Percentiles rank a stretch among this genome's conserved stretches.
Conservation (phyloP, 2,888 invertebrate species). For the Ceriagrion tenellum region DNA sequence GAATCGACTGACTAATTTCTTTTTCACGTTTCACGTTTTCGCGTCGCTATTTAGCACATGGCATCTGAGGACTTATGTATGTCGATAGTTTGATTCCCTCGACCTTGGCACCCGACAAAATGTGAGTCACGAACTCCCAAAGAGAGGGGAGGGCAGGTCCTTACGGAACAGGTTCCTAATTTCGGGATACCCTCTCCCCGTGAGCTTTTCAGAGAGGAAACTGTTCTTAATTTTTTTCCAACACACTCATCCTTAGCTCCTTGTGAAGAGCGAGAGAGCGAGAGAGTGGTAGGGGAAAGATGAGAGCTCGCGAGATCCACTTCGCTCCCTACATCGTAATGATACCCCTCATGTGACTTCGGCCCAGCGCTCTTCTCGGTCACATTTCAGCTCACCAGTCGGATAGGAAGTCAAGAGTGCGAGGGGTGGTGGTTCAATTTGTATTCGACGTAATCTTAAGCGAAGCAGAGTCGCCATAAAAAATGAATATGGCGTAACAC, state of each 20-base stretch:
- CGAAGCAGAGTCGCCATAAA: background rate
- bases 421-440: background rate
- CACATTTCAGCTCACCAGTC: background rate
- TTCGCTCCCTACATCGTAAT: background rate
- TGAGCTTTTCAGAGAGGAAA: background rate
- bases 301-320: background rate
- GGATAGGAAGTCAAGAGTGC: background rate
- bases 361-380: background rate
- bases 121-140: background rate
- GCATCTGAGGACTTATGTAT: no score
- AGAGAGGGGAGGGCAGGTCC: background rate
- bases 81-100: background rate
- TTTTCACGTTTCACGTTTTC: no score
- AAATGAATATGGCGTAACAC: background rate
- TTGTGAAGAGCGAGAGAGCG: background rate
- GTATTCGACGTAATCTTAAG: background rate
- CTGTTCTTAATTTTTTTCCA: background rate
- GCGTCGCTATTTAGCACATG: no score
- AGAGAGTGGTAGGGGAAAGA: background rate
- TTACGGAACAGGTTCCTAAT: background rate
- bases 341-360: background rate
- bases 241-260: background rate
- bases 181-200: background rate
- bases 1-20: no score
- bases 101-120: background rate